These are phyloP conservation scores for Aphodius granarius DNA, from an alignment of 2,888 invertebrate species.

Conservation along the genomic window DNA sequence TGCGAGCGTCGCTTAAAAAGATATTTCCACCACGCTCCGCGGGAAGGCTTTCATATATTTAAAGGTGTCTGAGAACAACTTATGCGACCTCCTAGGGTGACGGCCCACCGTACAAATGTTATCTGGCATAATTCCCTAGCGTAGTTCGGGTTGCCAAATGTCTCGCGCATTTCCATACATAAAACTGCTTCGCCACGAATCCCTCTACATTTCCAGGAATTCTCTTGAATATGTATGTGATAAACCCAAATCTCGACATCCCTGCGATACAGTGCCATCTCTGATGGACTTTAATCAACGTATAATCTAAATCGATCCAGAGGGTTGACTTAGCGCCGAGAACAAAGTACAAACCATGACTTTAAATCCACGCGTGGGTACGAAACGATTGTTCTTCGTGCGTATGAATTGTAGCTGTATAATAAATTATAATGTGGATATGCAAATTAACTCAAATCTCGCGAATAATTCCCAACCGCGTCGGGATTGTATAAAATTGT, in stretches of 20 bases:
- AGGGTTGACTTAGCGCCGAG: background rate
- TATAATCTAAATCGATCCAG: slow-evolving; percentile 8
- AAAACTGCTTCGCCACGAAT: slow-evolving; percentile 1
- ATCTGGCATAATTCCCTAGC: slow-evolving; percentile 10
- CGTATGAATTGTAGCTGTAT: background rate
- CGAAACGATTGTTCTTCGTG: background rate
- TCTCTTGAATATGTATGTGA: slow-evolving; percentile 10
- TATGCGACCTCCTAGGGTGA: background rate
- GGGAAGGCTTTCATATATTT: slow-evolving; percentile 10
- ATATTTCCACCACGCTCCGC: background rate
- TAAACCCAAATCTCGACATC: background rate
- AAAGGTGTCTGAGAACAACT: slow-evolving; percentile 9
- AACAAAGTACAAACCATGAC: background rate
- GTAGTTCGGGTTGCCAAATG: slow-evolving; percentile 5
- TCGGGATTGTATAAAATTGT: background rate
- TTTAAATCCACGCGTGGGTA: background rate
- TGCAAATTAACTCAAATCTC: background rate
- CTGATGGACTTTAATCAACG: slow-evolving; percentile 12
- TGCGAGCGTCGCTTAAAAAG: slow-evolving; percentile 12
- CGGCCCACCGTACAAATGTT: slow-evolving; percentile 5
- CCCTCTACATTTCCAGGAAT: background rate
- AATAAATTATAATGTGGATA: background rate
- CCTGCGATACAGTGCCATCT: background rate
- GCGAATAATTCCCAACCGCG: background rate
- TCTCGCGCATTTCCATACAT: slow-evolving; percentile 10